phyloP scores from a whole-genome alignment of 1,140 invertebrate species.

The Drosophila willistoni region DNA sequence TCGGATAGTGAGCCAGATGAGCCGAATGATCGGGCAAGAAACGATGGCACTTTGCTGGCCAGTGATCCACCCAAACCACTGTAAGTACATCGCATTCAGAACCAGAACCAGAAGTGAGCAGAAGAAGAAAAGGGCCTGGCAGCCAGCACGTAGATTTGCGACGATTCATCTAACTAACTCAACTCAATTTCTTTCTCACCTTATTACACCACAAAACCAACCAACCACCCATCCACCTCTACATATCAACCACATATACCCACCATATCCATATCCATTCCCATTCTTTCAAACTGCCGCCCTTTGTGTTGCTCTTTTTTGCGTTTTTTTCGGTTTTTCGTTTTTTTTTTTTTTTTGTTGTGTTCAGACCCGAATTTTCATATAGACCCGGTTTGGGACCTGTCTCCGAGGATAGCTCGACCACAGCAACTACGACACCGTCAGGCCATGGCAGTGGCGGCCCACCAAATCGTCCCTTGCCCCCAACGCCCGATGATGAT shows the following conservation, averaged over 20 bases:
- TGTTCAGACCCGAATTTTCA: slow-evolving; percentile 92
- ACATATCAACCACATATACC: slow-evolving; percentile 18
- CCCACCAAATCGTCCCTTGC: slow-evolving; percentile 94
- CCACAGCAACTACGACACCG: slow-evolving; percentile 81
- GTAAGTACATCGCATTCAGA: slow-evolving; percentile 87
- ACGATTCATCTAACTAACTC: slow-evolving; percentile 28
- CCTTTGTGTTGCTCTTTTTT: slow-evolving; percentile 68
- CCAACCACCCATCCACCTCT: background rate
- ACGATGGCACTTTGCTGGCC: slow-evolving; percentile 96
- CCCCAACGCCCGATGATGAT: slow-evolving; percentile 96
- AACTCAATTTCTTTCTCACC: slow-evolving; percentile 61
- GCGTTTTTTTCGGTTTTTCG: slow-evolving; percentile 44
- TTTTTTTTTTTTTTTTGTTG: slow-evolving; percentile 60
- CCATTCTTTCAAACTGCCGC: slow-evolving; percentile 54
- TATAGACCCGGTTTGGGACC: slow-evolving; percentile 90
- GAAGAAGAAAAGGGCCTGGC: slow-evolving; percentile 64
- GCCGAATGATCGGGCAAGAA: slow-evolving; percentile 87
- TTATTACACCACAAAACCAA: slow-evolving; percentile 37
- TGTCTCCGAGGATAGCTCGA: slow-evolving; percentile 83
- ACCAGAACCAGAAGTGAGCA: background rate
- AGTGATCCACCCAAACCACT: slow-evolving; percentile 98
- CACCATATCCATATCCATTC: slow-evolving; percentile 32
- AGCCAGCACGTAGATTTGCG: slow-evolving; percentile 26
- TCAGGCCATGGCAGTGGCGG: slow-evolving; percentile 85
- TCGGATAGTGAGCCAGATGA: slow-evolving; percentile 88